Evolutionary conservation across 2,797 vertebrate species (phyloP).

Genomic region (Sus cebifrons): DNA sequence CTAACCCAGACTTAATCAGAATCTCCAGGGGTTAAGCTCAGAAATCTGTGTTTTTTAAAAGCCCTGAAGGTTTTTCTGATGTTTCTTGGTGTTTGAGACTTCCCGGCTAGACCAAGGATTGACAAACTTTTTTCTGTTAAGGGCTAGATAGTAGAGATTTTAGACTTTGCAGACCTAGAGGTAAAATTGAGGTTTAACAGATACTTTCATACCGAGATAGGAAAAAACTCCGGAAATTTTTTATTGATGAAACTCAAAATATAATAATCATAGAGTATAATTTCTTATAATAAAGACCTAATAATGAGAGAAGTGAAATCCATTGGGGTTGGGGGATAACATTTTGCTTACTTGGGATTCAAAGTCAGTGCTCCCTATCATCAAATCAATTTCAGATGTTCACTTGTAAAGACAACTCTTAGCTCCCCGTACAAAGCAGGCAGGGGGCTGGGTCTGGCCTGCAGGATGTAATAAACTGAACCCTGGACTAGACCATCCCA

Average conservation of each 20-base stretch:
- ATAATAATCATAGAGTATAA: background rate
- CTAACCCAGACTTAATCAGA: background rate
- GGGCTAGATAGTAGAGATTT: background rate
- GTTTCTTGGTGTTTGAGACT: background rate
- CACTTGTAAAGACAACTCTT: background rate
- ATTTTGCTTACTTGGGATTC: slow-evolving; percentile 7
- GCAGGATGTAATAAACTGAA: background rate
- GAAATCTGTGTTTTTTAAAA: slow-evolving; percentile 36
- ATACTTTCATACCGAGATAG: background rate
- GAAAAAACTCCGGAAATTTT: slow-evolving; percentile 5
- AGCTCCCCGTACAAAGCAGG: background rate
- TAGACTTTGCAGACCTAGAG: background rate
- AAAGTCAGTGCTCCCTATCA: background rate
- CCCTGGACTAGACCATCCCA: background rate
- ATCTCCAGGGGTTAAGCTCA: background rate
- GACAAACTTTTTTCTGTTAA: background rate
- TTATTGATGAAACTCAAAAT: slow-evolving; percentile 20
- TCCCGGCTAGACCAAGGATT: background rate
- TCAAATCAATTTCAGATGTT: background rate
- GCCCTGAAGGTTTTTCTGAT: background rate
- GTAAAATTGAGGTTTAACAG: background rate
- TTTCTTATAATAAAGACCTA: background rate
- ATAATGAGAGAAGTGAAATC: slow-evolving; percentile 8
- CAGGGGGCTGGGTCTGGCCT: background rate
- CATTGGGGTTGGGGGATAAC: background rate